phyloP scores from a whole-genome alignment of 2,113 vertebrate genomes.

The Solea senegalensis region DNA sequence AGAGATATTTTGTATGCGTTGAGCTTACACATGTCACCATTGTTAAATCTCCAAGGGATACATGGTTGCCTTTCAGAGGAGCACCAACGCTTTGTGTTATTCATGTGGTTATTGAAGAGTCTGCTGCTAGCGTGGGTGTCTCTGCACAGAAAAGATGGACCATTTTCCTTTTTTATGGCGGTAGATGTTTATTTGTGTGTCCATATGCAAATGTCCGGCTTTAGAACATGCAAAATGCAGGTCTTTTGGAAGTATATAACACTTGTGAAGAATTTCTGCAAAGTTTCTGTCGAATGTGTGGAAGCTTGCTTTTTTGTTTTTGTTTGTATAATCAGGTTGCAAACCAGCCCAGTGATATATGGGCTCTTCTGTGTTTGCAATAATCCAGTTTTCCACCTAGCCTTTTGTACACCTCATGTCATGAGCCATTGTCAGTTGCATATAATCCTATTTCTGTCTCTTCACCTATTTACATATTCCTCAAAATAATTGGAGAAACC shows the following conservation, averaged over 20 bases:
- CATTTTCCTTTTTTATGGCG: slow-evolving; percentile 43
- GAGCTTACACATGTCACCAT: slow-evolving; percentile 96
- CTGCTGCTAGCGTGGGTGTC: slow-evolving; percentile 53
- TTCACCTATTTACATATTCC: slow-evolving; percentile 76
- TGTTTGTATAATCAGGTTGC: slow-evolving; percentile 22
- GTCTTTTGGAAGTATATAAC: background rate
- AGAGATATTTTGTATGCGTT: slow-evolving; percentile 92
- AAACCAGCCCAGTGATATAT: slow-evolving; percentile 40
- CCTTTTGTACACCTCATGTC: slow-evolving; percentile 73
- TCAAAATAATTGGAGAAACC: slow-evolving; percentile 71
- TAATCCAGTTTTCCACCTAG: slow-evolving; percentile 74
- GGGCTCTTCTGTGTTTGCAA: slow-evolving; percentile 52
- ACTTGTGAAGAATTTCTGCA: too few relatives aligned
- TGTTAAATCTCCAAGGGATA: slow-evolving; percentile 78
- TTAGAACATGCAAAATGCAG: slow-evolving; percentile 15
- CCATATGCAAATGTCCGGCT: slow-evolving; percentile 25
- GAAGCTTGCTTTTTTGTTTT: too few relatives aligned
- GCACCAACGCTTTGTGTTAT: slow-evolving; percentile 66
- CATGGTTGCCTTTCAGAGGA: slow-evolving; percentile 64
- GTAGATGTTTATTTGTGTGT: slow-evolving; percentile 23
- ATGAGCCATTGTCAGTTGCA: slow-evolving; percentile 67
- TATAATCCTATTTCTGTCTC: slow-evolving; percentile 75
- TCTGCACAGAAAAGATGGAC: slow-evolving; percentile 44
- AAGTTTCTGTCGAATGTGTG: too few relatives aligned
- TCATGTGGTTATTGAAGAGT: slow-evolving; percentile 64